These are phyloP conservation scores for Anagrus nilaparvatae DNA, from an alignment of 1,140 invertebrate species.

Conservation along the genomic window DNA sequence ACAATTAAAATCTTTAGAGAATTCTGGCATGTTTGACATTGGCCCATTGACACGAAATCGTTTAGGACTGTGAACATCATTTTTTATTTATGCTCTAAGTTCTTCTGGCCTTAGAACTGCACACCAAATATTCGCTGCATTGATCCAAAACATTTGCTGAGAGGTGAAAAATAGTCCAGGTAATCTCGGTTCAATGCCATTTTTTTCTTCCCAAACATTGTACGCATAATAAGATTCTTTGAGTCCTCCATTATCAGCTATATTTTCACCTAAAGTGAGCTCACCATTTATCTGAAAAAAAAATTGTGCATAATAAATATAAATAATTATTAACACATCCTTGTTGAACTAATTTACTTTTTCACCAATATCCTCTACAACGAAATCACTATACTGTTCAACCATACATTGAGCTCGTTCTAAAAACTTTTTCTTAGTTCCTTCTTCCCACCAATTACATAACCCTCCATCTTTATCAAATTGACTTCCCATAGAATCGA, in stretches of 20 bases:
- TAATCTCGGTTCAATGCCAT: slow-evolving; percentile 8
- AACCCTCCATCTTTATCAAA: slow-evolving; percentile 56
- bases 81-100: slow-evolving; percentile 28
- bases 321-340: no score
- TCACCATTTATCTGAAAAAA: slow-evolving; percentile 18
- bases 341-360: slow-evolving; percentile 35
- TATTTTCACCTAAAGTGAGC: slow-evolving; percentile 41
- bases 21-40: slow-evolving; percentile 74
- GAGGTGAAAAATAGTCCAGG: slow-evolving; percentile 37
- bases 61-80: slow-evolving; percentile 37
- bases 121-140: slow-evolving; percentile 53
- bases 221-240: slow-evolving; percentile 30
- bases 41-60: slow-evolving; percentile 73
- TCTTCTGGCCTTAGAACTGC: slow-evolving; percentile 21
- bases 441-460: slow-evolving; percentile 53
- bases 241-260: slow-evolving; percentile 47
- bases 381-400: slow-evolving; percentile 58
- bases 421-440: slow-evolving; percentile 48
- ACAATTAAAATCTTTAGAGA: slow-evolving; percentile 75
- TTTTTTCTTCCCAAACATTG: neutral
- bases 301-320: neutral
- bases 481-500: slow-evolving; percentile 53
- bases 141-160: slow-evolving; percentile 50
- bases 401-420: slow-evolving; percentile 55
- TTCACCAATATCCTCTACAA: slow-evolving; percentile 43